Conservation (phyloP, 2,113 vertebrate species). For the Pedetes capensis region DNA sequence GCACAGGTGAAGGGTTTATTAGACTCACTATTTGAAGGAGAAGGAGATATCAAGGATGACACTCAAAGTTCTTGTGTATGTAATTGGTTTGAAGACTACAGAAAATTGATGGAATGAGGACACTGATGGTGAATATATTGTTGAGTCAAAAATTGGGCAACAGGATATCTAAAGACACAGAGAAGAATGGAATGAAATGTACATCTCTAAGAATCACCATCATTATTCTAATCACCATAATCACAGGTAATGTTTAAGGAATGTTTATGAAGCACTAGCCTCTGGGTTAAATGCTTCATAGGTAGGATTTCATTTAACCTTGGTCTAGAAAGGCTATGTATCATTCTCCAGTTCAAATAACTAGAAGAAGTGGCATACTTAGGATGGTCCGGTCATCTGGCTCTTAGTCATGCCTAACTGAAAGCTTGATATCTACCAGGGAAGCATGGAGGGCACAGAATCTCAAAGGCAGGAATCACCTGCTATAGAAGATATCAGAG, state of each 20-base stretch:
- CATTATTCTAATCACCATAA: not conserved
- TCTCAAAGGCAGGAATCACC: not conserved
- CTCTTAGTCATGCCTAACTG: not conserved
- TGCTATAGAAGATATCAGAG: too few relatives aligned
- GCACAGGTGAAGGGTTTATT: not conserved
- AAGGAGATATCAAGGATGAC: not conserved
- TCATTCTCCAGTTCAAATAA: not conserved
- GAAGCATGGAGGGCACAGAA: not conserved
- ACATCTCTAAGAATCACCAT: not conserved
- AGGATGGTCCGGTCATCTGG: not conserved
- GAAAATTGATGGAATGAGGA: not conserved
- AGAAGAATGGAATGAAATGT: not conserved
- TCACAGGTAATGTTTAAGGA: not conserved
- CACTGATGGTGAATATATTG: not conserved
- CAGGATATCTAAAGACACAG: not conserved
- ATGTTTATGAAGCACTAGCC: not conserved
- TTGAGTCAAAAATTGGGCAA: not conserved
- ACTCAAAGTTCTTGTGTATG: not conserved
- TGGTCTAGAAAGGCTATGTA: not conserved
- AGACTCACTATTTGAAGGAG: not conserved
- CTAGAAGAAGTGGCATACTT: not conserved
- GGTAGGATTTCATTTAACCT: not conserved
- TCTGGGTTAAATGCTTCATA: not conserved
- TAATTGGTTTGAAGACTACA: not conserved
- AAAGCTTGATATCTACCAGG: not conserved